Base-by-base conservation (phyloP, 2,888 invertebrate genomes). In the Catocala nupta region DNA sequence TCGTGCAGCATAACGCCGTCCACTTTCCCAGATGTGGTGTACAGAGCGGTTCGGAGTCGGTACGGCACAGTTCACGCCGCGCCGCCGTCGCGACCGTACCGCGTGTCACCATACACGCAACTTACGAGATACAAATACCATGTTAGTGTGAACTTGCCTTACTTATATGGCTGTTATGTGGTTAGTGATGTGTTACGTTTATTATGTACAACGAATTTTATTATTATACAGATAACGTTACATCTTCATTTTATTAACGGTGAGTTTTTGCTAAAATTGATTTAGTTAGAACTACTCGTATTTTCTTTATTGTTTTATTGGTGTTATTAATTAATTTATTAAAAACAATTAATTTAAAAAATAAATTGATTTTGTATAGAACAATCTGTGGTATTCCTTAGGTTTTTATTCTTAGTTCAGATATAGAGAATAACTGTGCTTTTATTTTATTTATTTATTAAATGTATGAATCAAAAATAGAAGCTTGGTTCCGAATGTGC, bases 1-100 rank as follows among this genome's bases (percentile, higher is more conserved):
- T 76, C 63, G 63, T 88, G 66, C 70, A 65, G 87, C 81, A 84
- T 80, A 66, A 55, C 63, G 63, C 82, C 85, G 75, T 82, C 88
- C 87, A 85, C 81, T 83, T 78, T 80, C 83, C 80, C 84, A 83
- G 83, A 81, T 82, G 83, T 67, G 61, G 42, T n/a, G 9, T 52
- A 43, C 57, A 49, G 57, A 43, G 51, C 53, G 49, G 36, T 49
- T 50, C 39, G 58, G 48, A 50, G 44, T 45, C 58, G 74, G 61
- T 63, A 54, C 71, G 62, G 73, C 63, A 68, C 73, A 70, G 75
- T 68, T 50, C 52, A 49, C 53, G 56, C 56, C 69, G 72, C 68
- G 73, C 57, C 62, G 58, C 55, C 55, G 25, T 50, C 54, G 54
- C 63, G 65, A 61, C 59, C 47, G 33, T 53, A 59, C 59, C 53